Conservation (phyloP, 2,888 invertebrate genomes). For the Melitaea athalia region DNA sequence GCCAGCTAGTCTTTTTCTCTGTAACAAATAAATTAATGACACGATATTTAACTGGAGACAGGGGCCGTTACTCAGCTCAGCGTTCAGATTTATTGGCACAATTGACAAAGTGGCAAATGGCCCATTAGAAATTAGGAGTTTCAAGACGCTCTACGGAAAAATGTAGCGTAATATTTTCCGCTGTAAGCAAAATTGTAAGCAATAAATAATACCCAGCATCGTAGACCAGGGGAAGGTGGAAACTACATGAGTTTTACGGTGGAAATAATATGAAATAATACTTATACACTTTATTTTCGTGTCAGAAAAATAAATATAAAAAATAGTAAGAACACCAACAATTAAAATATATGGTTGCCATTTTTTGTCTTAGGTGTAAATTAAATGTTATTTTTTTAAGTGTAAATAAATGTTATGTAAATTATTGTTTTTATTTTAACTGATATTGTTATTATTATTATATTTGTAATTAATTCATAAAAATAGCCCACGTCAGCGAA, state of each 20-base stretch:
- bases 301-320: too few species aligned
- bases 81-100: constrained; percentile 79
- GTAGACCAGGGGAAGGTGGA: not conserved
- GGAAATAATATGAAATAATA: not conserved
- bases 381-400: too few species aligned
- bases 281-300: not conserved
- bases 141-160: constrained; percentile 66
- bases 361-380: too few species aligned
- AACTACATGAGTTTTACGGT: not conserved
- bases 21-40: constrained; percentile 70
- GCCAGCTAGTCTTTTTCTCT: constrained; percentile 20
- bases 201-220: constrained; percentile 60
- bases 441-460: too few species aligned
- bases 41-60: constrained; percentile 69
- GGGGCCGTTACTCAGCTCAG: constrained; percentile 67
- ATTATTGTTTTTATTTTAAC: too few species aligned
- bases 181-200: constrained; percentile 75
- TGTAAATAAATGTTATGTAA: too few species aligned
- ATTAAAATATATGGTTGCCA: too few species aligned
- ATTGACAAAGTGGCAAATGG: constrained; percentile 83
- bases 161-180: constrained; percentile 75
- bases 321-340: too few species aligned
- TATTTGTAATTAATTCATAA: too few species aligned
- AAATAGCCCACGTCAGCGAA: too few species aligned
- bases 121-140: constrained; percentile 82